Base-by-base conservation (phyloP, 2,113 vertebrate species). In the Camelus bactrianus region DNA sequence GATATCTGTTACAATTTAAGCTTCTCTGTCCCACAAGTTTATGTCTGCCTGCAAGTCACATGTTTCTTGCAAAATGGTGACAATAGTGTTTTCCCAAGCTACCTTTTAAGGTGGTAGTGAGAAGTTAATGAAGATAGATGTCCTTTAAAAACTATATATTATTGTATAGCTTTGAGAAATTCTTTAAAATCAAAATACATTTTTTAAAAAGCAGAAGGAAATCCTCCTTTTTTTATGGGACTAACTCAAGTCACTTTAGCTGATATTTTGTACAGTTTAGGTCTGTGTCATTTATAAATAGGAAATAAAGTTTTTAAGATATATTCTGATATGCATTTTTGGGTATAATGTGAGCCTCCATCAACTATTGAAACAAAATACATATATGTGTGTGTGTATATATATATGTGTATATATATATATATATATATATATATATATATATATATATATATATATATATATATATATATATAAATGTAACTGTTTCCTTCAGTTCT, bases 1-100 rank as follows among this genome's bases (percentile, higher is more conserved):
- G 56, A 86, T 89, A 86, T 92, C 79, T 86, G n/a, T 89, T 94
- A 90, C 11, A 85, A 73, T 89, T 91, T 89, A 81, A 81, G 42
- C 26, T 73, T 94, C 30, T 90, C 17, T 3, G 86, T 84, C 64
- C 24, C 89, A 6, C 2, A 83, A 72, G 12, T 54, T 72, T 96
- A 24, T 91, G 42, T 89, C 86, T 89, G 89, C 4, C 70, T 24
- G 48, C 73, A 67, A 88, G 19, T 95, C 83, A n/a, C 26, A 76
- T 94, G 67, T 91, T 88, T 95, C 65, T 67, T 85, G 32, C 35
- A 80, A 91, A 85, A 62, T 24, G n/a, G 6, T 76, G 50, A 76
- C 28, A n/a, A 67, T 62, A 38, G 28, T 76, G 52, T 5, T 88
- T 76, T 46, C 24, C 13, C 52, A 93, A 69, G 42, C 6, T 82